Evolutionary conservation across 2,797 vertebrate species (phyloP), one percentile per base, ranked within the genome.

Genomic region (Tragopan temminckii): DNA sequence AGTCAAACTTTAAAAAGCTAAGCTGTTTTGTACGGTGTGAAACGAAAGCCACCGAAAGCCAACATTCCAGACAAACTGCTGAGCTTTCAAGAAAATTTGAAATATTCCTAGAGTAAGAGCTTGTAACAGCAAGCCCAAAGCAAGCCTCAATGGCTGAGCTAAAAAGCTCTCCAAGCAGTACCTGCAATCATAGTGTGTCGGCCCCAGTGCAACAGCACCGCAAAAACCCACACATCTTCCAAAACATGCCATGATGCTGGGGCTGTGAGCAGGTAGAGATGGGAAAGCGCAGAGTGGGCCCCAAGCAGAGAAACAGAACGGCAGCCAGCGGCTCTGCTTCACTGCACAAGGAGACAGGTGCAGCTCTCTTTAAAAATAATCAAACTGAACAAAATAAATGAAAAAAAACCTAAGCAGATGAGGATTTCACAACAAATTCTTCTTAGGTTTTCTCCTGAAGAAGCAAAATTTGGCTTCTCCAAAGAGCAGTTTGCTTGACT

Each of bases 1-100:
- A 58, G 74, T 3, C 24, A 23, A 80, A 85, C 86, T 89, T 48
- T 29, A 45, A 80, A 91, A 91, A 92, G 38, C 88, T 63, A 90
- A 96, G 63, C 23, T 72, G 81, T 46, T 78, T 52, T 90, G 29
- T 27, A 78, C 4, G 19, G 59, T 3, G 20, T 1, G 61, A 1
- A 11, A 70, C 2, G 27, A 63, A 42, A 71, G 29, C 1, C 24
- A 72, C 91, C 13, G 9, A 48, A 78, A 63, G 38, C 78, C 35
- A 1, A 1, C 7, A 81, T 63, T 92, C 52, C 53, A 89, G 23
- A 77, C 53, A 76, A 85, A 93, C 42, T 24, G 67, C 31, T 2
- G 77, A 82, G 82, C 62, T 90, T 89, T 80, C 7, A 7, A 95
- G 94, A 87, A 71, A 61, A 89, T 61, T 77, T 55, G 80, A 68